These are phyloP conservation scores for Drosophila picticornis DNA, from an alignment of 2,888 invertebrate genomes.

Conservation along the genomic window DNA sequence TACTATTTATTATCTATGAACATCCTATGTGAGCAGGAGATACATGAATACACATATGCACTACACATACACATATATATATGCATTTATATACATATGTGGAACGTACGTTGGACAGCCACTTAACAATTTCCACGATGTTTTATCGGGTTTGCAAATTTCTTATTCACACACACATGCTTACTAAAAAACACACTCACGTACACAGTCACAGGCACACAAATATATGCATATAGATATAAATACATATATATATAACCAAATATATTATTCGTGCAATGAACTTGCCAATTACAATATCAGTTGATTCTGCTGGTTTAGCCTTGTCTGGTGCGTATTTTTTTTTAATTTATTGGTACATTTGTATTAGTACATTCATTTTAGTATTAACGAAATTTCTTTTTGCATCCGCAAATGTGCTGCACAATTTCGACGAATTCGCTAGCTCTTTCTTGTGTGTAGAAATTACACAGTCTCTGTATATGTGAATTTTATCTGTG, in stretches of 20 bases:
- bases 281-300: conserved; percentile 75
- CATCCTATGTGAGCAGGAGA: conserved; percentile 45
- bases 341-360: conserved; percentile 25
- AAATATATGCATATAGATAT: conserved; percentile 45
- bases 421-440: conserved; percentile 36
- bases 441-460: conserved; percentile 49
- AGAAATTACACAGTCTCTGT: conserved; percentile 66
- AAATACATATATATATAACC: conserved; percentile 61
- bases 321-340: conserved; percentile 8
- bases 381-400: conserved; percentile 17
- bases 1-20: conserved; percentile 65
- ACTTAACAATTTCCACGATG: conserved; percentile 61
- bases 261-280: conserved; percentile 80
- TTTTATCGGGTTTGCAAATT: conserved; percentile 68
- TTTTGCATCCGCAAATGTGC: conserved; percentile 43
- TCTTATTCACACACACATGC: conserved; percentile 60
- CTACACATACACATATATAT: not conserved
- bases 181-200: conserved; percentile 37
- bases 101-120: conserved; percentile 33
- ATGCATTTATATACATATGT: conserved; percentile 3
- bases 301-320: conserved; percentile 27
- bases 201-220: conserved; percentile 29
- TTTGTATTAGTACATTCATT: conserved; percentile 13
- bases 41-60: conserved; percentile 38
- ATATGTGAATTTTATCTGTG: conserved; percentile 68